Evolutionary conservation across 2,113 vertebrate genomes (phyloP), one percentile per base, ranked within the genome.

Genomic region (Zootoca vivipara): DNA sequence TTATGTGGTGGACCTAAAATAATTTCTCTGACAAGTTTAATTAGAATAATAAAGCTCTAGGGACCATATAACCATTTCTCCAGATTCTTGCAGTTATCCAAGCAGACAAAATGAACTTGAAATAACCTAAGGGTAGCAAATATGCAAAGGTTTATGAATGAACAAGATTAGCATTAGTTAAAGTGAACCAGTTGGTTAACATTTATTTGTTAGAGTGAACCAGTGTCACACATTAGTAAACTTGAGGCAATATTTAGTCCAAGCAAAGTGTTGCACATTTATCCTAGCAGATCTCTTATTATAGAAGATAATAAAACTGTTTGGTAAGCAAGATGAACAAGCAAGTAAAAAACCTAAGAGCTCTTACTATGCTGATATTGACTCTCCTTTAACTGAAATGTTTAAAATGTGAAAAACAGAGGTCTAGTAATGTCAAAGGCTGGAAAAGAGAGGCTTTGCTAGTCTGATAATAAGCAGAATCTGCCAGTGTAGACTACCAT

Each of bases 1-100:
- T 67, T 82, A 88, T 87, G 70, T 85, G 62, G 87, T 46, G 40
- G 38, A 83, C 52, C 85, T 80, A 89, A 91, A 80, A 78, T 22
- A 69, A 87, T 91, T 82, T 93, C 65, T 73, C 62, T 89, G 84
- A 93, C 75, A 92, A 90, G 91, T 82, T 26, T 67, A 35, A 88
- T 92, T 87, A 87, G 82, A 89, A 84, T 82, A 87, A 8, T 38
- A 42, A 88, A 93, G 72, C 86, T 65, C 28, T 85, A 86, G 90
- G 83, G 90, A 93, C 86, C 2, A 58, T 0, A 0, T 0, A 12
- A 90, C 18, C 33, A 0, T 83, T 80, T 67, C 70, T 85, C 81
- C 84, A 89, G 77, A 65, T 85, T 86, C 33, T 4, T 89, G 46
- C 67, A 13, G 1, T 87, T 91, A 89, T 33, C 7, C 64, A 20